Percentiles rank a stretch among this genome's conserved stretches.
These are phyloP conservation scores for Hoplostethus atlanticus DNA, from an alignment of 2,797 vertebrate genomes.

Conservation along the genomic window DNA sequence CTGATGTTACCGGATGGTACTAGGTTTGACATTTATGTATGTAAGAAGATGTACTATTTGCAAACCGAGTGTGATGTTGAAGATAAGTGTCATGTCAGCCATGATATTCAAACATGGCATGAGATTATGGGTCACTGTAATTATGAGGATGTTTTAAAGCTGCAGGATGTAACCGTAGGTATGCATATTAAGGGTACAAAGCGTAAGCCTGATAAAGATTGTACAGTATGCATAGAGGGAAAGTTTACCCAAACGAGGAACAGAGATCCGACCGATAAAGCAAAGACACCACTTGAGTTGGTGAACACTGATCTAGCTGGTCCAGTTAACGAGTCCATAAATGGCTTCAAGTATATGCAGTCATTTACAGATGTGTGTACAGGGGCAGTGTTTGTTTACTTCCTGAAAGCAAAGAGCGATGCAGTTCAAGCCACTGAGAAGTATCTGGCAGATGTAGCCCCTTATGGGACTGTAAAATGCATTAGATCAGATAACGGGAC, in stretches of 20 bases:
- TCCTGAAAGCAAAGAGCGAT: slow-evolving; percentile 24
- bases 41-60: slow-evolving; percentile 46
- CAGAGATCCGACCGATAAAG: slow-evolving; percentile 33
- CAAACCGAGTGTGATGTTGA: slow-evolving; percentile 45
- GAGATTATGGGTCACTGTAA: slow-evolving; percentile 54
- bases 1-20: slow-evolving; percentile 34
- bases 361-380: slow-evolving; percentile 43
- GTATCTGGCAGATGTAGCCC: slow-evolving; percentile 14
- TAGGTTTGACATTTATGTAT: slow-evolving; percentile 49
- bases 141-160: slow-evolving; percentile 38
- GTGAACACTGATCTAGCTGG: slow-evolving; percentile 41
- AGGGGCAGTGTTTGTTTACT: slow-evolving; percentile 17
- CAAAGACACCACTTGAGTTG: slow-evolving; percentile 27
- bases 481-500: slow-evolving; percentile 11
- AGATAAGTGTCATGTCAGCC: slow-evolving; percentile 33
- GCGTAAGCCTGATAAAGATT: neutral
- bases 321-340: slow-evolving; percentile 22
- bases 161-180: slow-evolving; percentile 38
- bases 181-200: slow-evolving; percentile 37
- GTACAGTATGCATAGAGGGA: slow-evolving; percentile 42
- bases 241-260: slow-evolving; percentile 40
- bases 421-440: slow-evolving; percentile 10
- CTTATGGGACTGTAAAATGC: slow-evolving; percentile 20
- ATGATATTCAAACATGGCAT: slow-evolving; percentile 47
- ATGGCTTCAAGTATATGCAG: slow-evolving; percentile 29